phyloP scores from a whole-genome alignment of 2,113 vertebrate species.

The Tichodroma muraria region DNA sequence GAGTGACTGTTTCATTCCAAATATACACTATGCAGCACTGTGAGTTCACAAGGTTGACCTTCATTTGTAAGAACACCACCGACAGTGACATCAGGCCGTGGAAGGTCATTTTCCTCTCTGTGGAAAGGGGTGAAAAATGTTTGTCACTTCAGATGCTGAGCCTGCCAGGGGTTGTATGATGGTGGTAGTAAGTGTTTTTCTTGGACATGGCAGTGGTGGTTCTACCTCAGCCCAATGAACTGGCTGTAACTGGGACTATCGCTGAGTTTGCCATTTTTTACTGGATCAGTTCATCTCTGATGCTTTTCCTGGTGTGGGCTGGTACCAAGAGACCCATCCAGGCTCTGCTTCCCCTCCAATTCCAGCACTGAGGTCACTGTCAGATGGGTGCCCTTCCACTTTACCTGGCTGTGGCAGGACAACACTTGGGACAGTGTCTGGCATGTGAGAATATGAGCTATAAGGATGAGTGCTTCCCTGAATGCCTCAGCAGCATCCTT shows the following conservation, averaged over 20 bases:
- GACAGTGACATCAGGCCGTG: background rate
- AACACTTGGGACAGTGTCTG: background rate
- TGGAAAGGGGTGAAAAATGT: background rate
- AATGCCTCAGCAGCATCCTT: background rate
- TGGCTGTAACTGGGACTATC: background rate
- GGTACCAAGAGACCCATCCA: background rate
- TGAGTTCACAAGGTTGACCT: background rate
- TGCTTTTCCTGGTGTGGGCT: background rate
- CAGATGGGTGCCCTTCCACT: background rate
- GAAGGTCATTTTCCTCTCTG: background rate
- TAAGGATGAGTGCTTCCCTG: background rate
- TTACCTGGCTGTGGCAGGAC: background rate
- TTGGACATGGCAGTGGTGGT: background rate
- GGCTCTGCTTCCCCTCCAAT: background rate
- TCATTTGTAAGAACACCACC: background rate
- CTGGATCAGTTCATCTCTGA: background rate
- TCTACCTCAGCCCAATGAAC: background rate
- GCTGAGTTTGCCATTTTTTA: background rate
- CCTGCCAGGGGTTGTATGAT: background rate
- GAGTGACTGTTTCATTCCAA: background rate
- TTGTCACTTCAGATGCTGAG: too few relatives aligned
- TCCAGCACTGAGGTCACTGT: fast-evolving
- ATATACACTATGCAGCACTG: background rate
- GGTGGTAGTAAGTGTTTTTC: background rate
- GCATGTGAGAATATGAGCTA: fast-evolving